These are phyloP conservation scores for Tyria jacobaeae DNA, from an alignment of 2,888 invertebrate genomes.

Conservation along the genomic window DNA sequence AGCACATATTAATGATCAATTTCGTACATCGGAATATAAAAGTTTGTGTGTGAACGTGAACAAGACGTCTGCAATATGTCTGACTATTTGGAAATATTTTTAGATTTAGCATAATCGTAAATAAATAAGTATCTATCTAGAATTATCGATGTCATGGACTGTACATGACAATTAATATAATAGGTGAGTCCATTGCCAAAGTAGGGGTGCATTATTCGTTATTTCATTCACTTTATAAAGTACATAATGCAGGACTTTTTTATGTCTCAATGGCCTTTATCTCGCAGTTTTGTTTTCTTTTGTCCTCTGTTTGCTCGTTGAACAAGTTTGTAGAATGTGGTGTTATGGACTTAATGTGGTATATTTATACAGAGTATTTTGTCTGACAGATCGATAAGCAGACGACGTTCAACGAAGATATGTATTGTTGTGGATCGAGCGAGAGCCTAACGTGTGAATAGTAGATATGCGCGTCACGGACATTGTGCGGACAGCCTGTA, in stretches of 20 bases:
- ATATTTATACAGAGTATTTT: conserved; percentile 76
- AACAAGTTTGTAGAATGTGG: conserved; percentile 73
- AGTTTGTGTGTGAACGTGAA: conserved; percentile 75
- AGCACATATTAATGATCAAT: conserved; percentile 61
- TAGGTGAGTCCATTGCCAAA: conserved; percentile 66
- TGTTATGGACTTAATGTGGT: conserved; percentile 63
- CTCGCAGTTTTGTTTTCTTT: conserved; percentile 85
- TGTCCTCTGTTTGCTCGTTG: conserved; percentile 78
- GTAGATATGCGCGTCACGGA: conserved; percentile 79
- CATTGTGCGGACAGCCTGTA: conserved; percentile 68
- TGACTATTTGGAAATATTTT: conserved; percentile 86
- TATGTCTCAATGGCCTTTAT: conserved; percentile 86
- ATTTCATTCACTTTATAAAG: conserved; percentile 66
- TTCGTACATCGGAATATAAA: conserved; percentile 70
- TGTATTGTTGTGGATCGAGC: conserved; percentile 75
- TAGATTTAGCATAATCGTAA: conserved; percentile 78
- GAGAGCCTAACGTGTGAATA: conserved; percentile 73
- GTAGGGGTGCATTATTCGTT: conserved; percentile 52
- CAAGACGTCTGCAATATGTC: conserved; percentile 86
- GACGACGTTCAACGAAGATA: conserved; percentile 75
- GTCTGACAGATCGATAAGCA: conserved; percentile 83
- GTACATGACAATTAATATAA: conserved; percentile 72
- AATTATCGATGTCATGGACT: conserved; percentile 74
- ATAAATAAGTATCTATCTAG: conserved; percentile 64
- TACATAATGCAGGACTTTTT: conserved; percentile 79